Conservation (phyloP, 2,888 invertebrate species). For the Microchrysa polita region DNA sequence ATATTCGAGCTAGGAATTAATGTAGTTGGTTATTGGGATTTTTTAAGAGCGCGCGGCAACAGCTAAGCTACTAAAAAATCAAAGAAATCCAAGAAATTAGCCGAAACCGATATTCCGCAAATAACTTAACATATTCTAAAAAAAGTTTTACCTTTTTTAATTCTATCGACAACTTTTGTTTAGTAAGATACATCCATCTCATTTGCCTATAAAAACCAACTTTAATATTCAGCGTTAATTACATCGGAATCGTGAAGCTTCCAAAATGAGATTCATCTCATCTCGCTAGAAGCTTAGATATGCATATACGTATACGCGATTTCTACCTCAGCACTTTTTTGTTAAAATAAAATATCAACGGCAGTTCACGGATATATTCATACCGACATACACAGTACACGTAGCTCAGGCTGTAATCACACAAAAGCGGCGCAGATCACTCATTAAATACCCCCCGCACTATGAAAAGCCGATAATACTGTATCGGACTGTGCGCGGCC, state of each 20-base stretch:
- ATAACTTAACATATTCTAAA: no score
- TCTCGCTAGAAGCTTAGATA: neutral
- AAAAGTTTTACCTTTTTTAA: no score
- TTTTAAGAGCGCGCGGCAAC: no score
- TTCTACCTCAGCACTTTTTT: conserved; percentile 5
- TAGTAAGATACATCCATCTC: no score
- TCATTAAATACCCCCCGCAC: neutral
- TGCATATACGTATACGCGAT: conserved; percentile 31
- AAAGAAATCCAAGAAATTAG: no score
- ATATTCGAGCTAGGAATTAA: no score
- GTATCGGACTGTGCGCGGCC: neutral
- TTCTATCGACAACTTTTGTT: no score
- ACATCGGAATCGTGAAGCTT: no score
- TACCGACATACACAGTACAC: conserved; percentile 1
- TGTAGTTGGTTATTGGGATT: no score
- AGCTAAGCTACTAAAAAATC: no score
- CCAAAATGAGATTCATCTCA: no score
- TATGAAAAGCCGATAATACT: neutral
- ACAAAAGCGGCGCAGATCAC: conserved; percentile 25
- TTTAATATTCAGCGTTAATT: neutral
- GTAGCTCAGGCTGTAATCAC: neutral
- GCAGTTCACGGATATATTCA: conserved; percentile 5
- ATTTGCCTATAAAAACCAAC: neutral
- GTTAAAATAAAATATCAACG: neutral
- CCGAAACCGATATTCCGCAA: no score